Evolutionary conservation across 2,113 vertebrate genomes (phyloP), one percentile per base, ranked within the genome.

Genomic region (Pseudopodoces humilis): DNA sequence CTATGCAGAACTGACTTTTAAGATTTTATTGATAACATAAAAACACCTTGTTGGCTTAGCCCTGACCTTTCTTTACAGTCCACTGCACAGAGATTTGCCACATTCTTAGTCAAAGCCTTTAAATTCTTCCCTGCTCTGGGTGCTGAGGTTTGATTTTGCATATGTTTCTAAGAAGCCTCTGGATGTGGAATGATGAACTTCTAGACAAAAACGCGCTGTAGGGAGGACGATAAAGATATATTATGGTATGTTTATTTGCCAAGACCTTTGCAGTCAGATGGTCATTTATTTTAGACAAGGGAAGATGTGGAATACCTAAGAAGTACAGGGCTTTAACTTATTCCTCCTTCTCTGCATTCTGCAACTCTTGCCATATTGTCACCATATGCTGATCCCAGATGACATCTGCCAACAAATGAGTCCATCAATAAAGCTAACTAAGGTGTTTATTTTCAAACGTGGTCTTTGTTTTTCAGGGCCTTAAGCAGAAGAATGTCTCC

Each of bases 391-490:
- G 76, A 37, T 94, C 68, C 80, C 92, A 95, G 88, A 94, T 64
- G 90, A 91, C 96, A 97, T 94, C 95, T 95, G 93, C 79, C 87
- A 95, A 91, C 93, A 97, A 77, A 82, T 71, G 84, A 60, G 88
- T 79, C 95, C 83, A 94, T 89, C 96, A 94, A 92, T 70, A 97
- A 96, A 67, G 69, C 83, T 49, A 83, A 83, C 83, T 78, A 79
- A 23, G 82, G 75, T 94, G 94, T 95, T 97, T 97, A 94, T 96
- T 97, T 98, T 97, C 76, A 88, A 77, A 90, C 15, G 3, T 15
- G 4, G 33, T 62, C 69, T 68, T 58, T 62, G 50, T 94, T 84
- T 94, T 67, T 68, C 60, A 60, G 76, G 44, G 81, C 33, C 49
- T 83, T 64, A 74, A n/a, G 31, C 64, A 65, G 85, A 92, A 95